Evolutionary conservation across 1,140 invertebrate species (phyloP).

Genomic region (Brachionus calyciflorus): DNA sequence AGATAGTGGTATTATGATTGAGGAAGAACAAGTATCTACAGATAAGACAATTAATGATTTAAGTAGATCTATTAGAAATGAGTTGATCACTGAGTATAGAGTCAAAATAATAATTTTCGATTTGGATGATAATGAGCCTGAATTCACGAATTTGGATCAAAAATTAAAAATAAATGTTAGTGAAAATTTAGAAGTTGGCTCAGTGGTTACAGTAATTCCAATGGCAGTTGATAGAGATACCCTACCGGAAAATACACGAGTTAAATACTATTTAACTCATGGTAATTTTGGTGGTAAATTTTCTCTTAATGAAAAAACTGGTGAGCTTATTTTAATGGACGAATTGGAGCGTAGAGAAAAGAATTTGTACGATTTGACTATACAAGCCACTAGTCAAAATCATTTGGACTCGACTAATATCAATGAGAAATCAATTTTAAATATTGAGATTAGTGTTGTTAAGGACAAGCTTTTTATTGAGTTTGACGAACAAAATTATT

Average conservation of each 20-base stretch:
- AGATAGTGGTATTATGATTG: conserved; percentile 33
- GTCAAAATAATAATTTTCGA: conserved; percentile 26
- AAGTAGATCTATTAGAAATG: neutral
- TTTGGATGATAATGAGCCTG: conserved; percentile 43
- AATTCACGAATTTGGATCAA: neutral
- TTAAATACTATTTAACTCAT: conserved; percentile 19
- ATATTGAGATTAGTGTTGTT: neutral
- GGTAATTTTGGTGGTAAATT: conserved; percentile 13
- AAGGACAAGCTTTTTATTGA: conserved; percentile 38
- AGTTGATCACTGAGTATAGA: conserved; percentile 14
- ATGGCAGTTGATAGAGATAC: conserved; percentile 20
- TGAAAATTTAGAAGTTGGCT: conserved; percentile 32
- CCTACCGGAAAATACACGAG: neutral
- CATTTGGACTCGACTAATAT: neutral
- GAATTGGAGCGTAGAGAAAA: conserved; percentile 14
- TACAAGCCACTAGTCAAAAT: conserved; percentile 10
- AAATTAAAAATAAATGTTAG: neutral
- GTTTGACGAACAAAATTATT: conserved; percentile 37
- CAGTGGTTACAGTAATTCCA: conserved; percentile 21
- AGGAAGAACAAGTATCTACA: neutral
- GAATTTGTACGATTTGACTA: neutral
- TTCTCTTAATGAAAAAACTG: conserved; percentile 1
- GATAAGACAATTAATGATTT: neutral
- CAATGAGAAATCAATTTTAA: neutral
- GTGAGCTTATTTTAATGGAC: conserved; percentile 11